Base-by-base conservation (phyloP, 2,113 vertebrate genomes). In the Perca flavescens region DNA sequence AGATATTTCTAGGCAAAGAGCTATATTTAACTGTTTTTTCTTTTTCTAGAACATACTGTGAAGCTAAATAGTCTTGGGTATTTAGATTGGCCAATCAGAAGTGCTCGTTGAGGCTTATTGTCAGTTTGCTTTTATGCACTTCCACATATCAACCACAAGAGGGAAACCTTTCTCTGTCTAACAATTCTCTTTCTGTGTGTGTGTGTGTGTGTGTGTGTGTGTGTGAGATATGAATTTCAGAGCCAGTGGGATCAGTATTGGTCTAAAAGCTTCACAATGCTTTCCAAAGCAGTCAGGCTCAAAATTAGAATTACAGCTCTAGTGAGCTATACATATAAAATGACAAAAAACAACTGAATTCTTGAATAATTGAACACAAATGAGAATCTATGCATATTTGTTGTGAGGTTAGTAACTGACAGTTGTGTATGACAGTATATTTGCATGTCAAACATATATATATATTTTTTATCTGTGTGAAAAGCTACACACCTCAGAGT, bases 61-160 rank as follows among this genome's bases (percentile, higher is more conserved):
- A 57, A 6, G 16, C 17, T 64, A 17, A 62, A 43, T 5, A 17
- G 25, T 46, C 12, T 25, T 14, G 5, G 40, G 7, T 31, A 43
- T 54, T 34, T 36, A 2, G 31, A 64, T 34, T 58, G 49, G 19
- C 25, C 2, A 11, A 28, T 62, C 53, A 58, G 28, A 54, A 31
- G 31, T 14, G 2, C 1, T 52, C 2, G 17, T 22, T 43, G n/a
- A 46, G 12, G 49, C 43, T 10, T 8, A 36, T 8, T 13, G 28
- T 50, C 56, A 54, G 15, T 34, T 52, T 49, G 14, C 10, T 25
- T 36, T 50, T 9, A 0, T 79, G 79, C 69, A 81, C 40, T 82
- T 88, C 28, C 22, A 21, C 2, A n/a, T 67, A 74, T 14, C 83
- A n/a, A 76, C 89, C 92, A 91, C 85, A 68, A 67, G 92, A 87